Conservation (phyloP, 1,140 invertebrate species). For the Hylyphantes graminicola region DNA sequence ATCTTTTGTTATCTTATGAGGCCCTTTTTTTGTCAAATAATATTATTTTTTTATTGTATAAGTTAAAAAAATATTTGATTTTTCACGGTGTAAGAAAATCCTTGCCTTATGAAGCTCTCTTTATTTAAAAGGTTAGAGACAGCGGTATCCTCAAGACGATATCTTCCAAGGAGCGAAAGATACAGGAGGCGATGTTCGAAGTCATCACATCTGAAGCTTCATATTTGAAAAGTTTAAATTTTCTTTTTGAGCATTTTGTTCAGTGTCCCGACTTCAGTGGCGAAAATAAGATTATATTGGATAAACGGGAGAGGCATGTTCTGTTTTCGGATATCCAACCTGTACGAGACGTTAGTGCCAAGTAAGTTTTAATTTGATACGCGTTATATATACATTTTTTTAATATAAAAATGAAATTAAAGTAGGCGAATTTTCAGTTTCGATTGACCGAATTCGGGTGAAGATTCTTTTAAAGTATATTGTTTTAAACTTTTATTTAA, state of each 20-base stretch:
- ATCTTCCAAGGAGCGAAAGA: constrained; percentile 77
- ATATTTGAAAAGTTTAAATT: constrained; percentile 91
- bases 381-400: too few relatives aligned
- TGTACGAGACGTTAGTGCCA: constrained; percentile 69
- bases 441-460: too few relatives aligned
- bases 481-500: too few relatives aligned
- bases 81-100: too few relatives aligned
- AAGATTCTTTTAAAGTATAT: too few relatives aligned
- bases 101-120: too few relatives aligned
- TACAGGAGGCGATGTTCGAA: constrained; percentile 95
- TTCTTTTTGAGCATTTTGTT: constrained; percentile 89
- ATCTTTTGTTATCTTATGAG: too few relatives aligned
- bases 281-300: constrained; percentile 74
- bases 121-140: constrained; percentile 66
- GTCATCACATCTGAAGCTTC: constrained; percentile 96
- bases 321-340: constrained; percentile 83
- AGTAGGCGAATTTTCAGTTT: too few relatives aligned
- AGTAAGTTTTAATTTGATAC: constrained; percentile 71
- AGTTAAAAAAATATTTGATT: too few relatives aligned
- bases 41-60: too few relatives aligned
- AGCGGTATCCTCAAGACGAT: constrained; percentile 74
- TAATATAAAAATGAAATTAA: too few relatives aligned
- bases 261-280: constrained; percentile 80
- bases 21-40: too few relatives aligned
- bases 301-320: constrained; percentile 78